Percentiles rank a stretch among this genome's conserved stretches.
Conservation (phyloP, 2,113 vertebrate genomes). For the Tetrax tetrax region DNA sequence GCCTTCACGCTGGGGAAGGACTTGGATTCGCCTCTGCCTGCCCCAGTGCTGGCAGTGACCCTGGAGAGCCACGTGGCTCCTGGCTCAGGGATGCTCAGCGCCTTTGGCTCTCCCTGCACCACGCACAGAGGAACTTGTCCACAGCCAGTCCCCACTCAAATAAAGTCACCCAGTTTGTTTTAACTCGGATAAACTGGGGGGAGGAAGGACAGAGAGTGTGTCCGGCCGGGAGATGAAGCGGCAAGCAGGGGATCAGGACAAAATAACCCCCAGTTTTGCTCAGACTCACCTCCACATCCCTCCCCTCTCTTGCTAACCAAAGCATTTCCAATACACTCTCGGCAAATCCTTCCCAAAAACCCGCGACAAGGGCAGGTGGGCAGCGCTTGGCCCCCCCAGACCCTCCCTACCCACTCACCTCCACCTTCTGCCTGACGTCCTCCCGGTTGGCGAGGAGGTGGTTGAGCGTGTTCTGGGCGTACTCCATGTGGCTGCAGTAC, state of each 20-base stretch:
- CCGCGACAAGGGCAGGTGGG: fast-evolving
- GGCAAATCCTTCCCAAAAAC: not conserved
- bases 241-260: not conserved
- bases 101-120: not conserved
- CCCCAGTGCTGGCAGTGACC: not conserved
- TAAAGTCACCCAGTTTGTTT: not conserved
- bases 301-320: not conserved
- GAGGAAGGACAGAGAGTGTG: fast-evolving
- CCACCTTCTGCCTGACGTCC: constrained; percentile 91
- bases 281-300: not conserved
- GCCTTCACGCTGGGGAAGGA: not conserved
- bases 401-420: constrained; percentile 76
- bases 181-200: fast-evolving
- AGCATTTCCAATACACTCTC: not conserved
- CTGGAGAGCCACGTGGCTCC: not conserved
- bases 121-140: not conserved
- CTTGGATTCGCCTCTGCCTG: not conserved
- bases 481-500: constrained; percentile 98
- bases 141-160: not conserved
- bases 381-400: not conserved
- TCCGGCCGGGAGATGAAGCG: not conserved
- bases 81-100: not conserved
- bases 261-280: not conserved
- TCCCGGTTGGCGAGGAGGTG: constrained; percentile 89
- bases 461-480: constrained; percentile 91